phyloP scores from a whole-genome alignment of 2,797 vertebrate genomes.

The Gymnodraco acuticeps region DNA sequence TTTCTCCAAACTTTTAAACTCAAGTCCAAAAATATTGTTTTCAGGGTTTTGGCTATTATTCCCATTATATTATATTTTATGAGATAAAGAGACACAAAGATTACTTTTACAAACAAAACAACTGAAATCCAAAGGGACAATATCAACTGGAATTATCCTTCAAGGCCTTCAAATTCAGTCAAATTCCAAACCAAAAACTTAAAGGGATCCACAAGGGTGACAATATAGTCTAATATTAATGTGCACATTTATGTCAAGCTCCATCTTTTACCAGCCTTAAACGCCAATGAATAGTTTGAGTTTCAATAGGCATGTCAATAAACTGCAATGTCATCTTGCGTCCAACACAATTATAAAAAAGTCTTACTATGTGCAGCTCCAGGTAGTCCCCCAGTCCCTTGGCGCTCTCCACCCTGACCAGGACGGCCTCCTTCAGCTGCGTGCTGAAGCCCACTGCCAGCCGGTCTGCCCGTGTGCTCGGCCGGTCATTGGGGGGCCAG shows the following conservation, averaged over 20 bases:
- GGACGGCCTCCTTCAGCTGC: conserved; percentile 92
- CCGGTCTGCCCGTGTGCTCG: conserved; percentile 95
- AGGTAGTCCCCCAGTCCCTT: conserved; percentile 94
- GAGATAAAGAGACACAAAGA: background rate
- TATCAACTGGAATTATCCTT: background rate
- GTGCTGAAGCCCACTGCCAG: conserved; percentile 98
- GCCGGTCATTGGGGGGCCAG: conserved; percentile 96
- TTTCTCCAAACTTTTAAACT: background rate
- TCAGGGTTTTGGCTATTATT: background rate
- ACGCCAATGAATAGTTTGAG: background rate
- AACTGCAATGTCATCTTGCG: background rate
- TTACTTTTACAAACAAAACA: background rate
- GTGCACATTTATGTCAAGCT: background rate
- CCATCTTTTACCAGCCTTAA: background rate
- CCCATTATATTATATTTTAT: background rate
- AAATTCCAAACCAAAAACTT: background rate
- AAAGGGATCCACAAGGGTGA: background rate
- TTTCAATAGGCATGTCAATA: background rate
- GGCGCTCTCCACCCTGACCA: conserved; percentile 96
- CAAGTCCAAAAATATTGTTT: background rate
- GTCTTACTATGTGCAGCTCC: conserved; percentile 95
- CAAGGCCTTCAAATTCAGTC: background rate
- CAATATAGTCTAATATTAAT: background rate
- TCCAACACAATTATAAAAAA: background rate
- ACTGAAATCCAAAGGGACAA: background rate